Percentiles rank a stretch among this genome's conserved stretches.
phyloP scores from a whole-genome alignment of 2,888 invertebrate genomes.

The Boloria selene region DNA sequence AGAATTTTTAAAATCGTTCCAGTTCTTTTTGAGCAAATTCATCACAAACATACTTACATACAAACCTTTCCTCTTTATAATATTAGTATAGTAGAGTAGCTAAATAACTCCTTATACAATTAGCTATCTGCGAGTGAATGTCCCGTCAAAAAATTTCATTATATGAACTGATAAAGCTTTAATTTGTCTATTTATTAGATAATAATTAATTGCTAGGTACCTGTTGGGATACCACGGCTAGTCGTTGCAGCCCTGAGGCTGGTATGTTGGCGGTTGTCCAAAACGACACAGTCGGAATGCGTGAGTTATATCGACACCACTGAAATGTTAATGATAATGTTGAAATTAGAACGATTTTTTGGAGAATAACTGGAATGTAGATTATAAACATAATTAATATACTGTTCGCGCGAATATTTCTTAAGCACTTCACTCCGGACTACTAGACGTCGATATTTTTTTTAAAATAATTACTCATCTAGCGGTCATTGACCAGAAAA shows the following conservation, averaged over 20 bases:
- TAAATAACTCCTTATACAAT: too few relatives aligned
- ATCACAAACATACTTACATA: too few relatives aligned
- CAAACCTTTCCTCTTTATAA: too few relatives aligned
- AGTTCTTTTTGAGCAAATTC: too few relatives aligned
- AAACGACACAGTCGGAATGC: conserved; percentile 56
- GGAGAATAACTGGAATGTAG: conserved; percentile 24
- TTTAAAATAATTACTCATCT: conserved; percentile 6
- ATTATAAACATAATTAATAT: conserved; percentile 20
- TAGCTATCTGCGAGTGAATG: too few relatives aligned
- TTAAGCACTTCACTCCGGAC: not conserved
- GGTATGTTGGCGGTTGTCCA: conserved; percentile 52
- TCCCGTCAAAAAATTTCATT: too few relatives aligned
- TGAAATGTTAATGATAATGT: conserved; percentile 67
- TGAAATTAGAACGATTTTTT: conserved; percentile 49
- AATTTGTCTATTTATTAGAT: not conserved
- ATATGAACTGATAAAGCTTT: too few relatives aligned
- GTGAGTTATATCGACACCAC: conserved; percentile 53
- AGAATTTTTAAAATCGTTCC: too few relatives aligned
- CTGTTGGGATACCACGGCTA: conserved; percentile 18
- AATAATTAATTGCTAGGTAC: conserved; percentile 9
- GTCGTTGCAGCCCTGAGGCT: conserved; percentile 40
- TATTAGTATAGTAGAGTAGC: too few relatives aligned
- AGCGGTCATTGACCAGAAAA: conserved; percentile 23
- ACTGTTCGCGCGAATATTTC: not conserved
- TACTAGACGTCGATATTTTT: conserved; percentile 14